Percentiles rank a stretch among this genome's conserved stretches.
phyloP scores from a whole-genome alignment of 2,797 vertebrate genomes.

The Gephyroberyx darwinii region DNA sequence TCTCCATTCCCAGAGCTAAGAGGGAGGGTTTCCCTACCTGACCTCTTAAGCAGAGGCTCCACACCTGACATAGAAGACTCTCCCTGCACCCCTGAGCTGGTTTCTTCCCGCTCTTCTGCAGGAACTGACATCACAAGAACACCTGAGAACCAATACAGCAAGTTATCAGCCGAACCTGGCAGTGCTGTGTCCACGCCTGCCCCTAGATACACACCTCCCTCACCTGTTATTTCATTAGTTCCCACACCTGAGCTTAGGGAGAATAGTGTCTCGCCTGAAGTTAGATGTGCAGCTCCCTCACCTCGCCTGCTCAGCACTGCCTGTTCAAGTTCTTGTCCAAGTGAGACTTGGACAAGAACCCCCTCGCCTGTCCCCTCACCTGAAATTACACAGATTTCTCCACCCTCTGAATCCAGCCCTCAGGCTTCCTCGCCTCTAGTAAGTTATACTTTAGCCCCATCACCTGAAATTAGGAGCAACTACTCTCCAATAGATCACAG shows the following conservation, averaged over 20 bases:
- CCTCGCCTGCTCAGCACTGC: conserved; percentile 39
- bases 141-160: conserved; percentile 45
- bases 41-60: conserved; percentile 74
- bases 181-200: conserved; percentile 59
- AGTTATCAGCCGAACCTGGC: conserved; percentile 38
- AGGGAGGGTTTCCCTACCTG: conserved; percentile 72
- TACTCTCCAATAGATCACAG: conserved; percentile 53
- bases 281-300: conserved; percentile 41
- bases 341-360: conserved; percentile 41
- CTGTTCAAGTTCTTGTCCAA: conserved; percentile 29
- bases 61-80: conserved; percentile 65
- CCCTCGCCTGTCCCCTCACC: conserved; percentile 55
- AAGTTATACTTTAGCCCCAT: conserved; percentile 67
- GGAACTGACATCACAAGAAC: conserved; percentile 32
- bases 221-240: conserved; percentile 59
- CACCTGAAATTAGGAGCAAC: conserved; percentile 57
- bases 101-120: conserved; percentile 38
- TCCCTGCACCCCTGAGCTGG: conserved; percentile 41
- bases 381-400: conserved; percentile 36
- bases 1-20: conserved; percentile 63
- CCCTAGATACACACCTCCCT: conserved; percentile 64
- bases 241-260: conserved; percentile 52
- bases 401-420: conserved; percentile 43
- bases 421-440: conserved; percentile 49
- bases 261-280: conserved; percentile 44